A percentile compares a stretch with the other conserved stretches of the same genome.
phyloP scores from a whole-genome alignment of 2,797 vertebrate species.

The Pagetopsis macropterus region DNA sequence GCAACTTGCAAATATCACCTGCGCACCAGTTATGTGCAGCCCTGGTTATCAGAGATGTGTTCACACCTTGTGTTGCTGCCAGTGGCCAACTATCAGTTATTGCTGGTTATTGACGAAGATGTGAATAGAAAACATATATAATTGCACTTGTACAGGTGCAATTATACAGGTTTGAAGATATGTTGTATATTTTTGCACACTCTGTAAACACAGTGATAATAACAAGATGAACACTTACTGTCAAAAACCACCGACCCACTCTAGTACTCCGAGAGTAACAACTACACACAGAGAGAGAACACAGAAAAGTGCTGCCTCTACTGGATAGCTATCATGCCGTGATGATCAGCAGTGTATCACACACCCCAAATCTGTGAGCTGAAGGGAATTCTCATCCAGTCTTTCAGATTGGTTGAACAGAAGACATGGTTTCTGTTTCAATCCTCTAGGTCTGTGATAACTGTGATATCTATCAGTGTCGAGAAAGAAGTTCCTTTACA shows the following conservation, averaged over 20 bases:
- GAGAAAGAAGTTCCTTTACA: conserved; percentile 7
- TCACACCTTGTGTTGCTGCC: too few species aligned
- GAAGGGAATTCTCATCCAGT: conserved; percentile 38
- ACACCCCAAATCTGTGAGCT: conserved; percentile 17
- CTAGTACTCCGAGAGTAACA: neutral
- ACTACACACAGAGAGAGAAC: neutral
- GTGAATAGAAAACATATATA: too few species aligned
- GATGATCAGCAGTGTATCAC: conserved; percentile 35
- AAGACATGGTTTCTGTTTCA: conserved; percentile 40
- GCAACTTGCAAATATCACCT: too few species aligned
- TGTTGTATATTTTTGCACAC: neutral
- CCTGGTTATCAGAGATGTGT: too few species aligned
- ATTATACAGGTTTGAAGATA: too few species aligned
- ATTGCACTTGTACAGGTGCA: too few species aligned
- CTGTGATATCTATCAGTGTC: conserved; percentile 20
- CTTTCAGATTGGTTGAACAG: conserved; percentile 35
- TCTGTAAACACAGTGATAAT: neutral
- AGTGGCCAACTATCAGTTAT: too few species aligned
- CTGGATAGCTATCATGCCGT: conserved; percentile 29
- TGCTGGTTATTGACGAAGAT: too few species aligned
- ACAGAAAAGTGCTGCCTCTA: conserved; percentile 24
- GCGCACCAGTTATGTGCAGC: too few species aligned
- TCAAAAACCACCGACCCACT: neutral
- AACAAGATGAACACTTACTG: neutral
- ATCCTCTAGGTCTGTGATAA: conserved; percentile 39